A percentile compares a stretch with the other conserved stretches of the same genome.
Evolutionary conservation across 2,888 invertebrate genomes (phyloP).

Genomic region (Tiliacea citrago): DNA sequence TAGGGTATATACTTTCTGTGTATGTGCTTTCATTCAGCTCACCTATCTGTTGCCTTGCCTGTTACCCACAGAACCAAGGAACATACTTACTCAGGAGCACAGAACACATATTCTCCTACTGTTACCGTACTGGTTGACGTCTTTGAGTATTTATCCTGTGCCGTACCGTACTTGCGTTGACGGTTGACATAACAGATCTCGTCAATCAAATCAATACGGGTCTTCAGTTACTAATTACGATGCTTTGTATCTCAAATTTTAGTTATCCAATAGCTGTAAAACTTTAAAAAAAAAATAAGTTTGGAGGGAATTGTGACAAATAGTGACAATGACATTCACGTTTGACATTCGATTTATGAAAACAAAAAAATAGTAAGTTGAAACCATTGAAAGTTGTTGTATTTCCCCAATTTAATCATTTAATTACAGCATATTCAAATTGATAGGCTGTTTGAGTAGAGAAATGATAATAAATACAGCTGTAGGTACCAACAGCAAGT

Average conservation of each 20-base stretch:
- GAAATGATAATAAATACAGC: background rate
- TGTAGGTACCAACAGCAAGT: background rate
- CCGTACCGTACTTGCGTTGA: too few relatives aligned
- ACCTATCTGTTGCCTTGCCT: background rate
- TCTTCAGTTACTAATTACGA: too few relatives aligned
- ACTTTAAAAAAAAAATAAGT: background rate
- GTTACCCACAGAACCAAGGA: too few relatives aligned
- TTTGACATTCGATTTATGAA: constrained; percentile 22
- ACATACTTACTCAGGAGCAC: too few relatives aligned
- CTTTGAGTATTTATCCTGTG: too few relatives aligned
- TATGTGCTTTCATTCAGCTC: background rate
- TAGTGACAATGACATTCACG: constrained; percentile 25
- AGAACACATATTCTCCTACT: too few relatives aligned
- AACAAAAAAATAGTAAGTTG: constrained; percentile 22
- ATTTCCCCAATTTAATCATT: background rate
- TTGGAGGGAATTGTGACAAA: constrained; percentile 50
- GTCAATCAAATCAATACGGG: background rate
- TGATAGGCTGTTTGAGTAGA: background rate
- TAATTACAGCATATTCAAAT: background rate
- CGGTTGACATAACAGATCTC: background rate
- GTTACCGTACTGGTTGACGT: too few relatives aligned
- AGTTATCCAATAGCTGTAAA: background rate
- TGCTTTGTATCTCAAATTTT: background rate
- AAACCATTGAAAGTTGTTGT: constrained; percentile 23
- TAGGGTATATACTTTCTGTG: too few relatives aligned